Evolutionary conservation across 2,113 vertebrate genomes (phyloP), one percentile per base, ranked within the genome.

Genomic region (Tupaia tana): DNA sequence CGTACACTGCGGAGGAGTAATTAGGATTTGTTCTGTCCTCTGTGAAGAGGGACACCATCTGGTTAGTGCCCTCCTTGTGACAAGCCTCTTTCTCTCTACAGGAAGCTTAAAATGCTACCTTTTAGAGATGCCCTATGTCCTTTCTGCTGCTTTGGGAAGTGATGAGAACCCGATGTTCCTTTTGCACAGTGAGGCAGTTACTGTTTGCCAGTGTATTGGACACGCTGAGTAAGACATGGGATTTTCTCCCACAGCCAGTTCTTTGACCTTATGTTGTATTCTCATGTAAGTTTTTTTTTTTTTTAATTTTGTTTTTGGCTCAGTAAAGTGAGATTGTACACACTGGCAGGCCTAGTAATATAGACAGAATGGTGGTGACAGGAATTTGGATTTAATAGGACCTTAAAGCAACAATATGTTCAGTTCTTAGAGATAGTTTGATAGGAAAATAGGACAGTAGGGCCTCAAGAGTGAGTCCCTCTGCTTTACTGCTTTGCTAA

Each of bases 1-100:
- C 90, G 13, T 84, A 73, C 56, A 22, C 70, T 91, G 2, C 22
- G 59, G 71, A 96, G 92, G 88, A 95, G 52, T 96, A 82, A 75
- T 34, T 95, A 90, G 95, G 96, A 90, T 98, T 97, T 97, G 97
- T 97, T 97, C 97, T 98, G 96, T 97, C 94, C 96, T 96, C 96
- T 98, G 97, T 96, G 91, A 97, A 98, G 97, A 98, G 97, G 95
- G 96, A 96, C 96, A 95, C 95, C 95, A 71, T 93, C 95, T 96
- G 94, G 63, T 96, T 97, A 96, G 92, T 97, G 93, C 95, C 97
- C 96, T 97, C 97, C 97, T 98, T 97, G 97, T 98, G 97, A 98
- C 96, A 97, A 96, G 97, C 97, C 97, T 98, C 96, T 98, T 98
- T 98, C 96, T 98, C 97, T 98, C 97, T 98, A 90, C 97, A 98